Conservation (phyloP, 2,113 vertebrate genomes). For the Carassius gibelio region DNA sequence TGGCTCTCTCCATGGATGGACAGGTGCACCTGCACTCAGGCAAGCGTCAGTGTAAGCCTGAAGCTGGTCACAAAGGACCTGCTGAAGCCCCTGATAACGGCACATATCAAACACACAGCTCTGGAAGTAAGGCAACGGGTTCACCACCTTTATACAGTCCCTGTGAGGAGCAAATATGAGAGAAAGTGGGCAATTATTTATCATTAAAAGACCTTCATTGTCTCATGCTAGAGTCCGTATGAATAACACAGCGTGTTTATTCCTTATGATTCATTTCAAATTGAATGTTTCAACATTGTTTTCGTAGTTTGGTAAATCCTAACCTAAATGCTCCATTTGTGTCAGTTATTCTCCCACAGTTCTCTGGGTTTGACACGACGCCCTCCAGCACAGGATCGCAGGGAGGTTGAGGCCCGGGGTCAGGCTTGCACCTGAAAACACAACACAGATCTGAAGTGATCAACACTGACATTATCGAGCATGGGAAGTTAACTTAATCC, state of each 20-base stretch:
- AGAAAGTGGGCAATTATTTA: neutral
- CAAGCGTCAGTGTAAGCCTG: conserved; percentile 79
- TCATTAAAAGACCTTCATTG: too few species aligned
- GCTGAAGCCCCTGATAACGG: conserved; percentile 70
- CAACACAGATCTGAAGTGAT: too few species aligned
- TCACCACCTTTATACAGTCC: conserved; percentile 73
- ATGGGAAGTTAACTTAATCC: too few species aligned
- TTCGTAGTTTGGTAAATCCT: neutral
- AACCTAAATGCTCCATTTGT: conserved; percentile 76
- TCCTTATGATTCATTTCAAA: neutral
- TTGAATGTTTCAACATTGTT: neutral
- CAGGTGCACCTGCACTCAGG: conserved; percentile 72
- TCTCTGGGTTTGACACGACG: conserved; percentile 70
- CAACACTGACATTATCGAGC: too few species aligned
- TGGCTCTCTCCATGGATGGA: conserved; percentile 77
- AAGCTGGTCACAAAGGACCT: conserved; percentile 77
- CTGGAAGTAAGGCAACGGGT: conserved; percentile 73
- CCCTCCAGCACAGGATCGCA: conserved; percentile 71
- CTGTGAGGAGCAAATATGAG: conserved; percentile 58
- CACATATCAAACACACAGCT: conserved; percentile 83
- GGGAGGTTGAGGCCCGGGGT: conserved; percentile 61
- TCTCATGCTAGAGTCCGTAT: neutral
- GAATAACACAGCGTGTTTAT: neutral
- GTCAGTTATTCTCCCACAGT: conserved; percentile 76
- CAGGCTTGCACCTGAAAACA: conserved; percentile 70